Conservation (phyloP, 1,140 invertebrate genomes). For the Temnothorax curvispinosus region DNA sequence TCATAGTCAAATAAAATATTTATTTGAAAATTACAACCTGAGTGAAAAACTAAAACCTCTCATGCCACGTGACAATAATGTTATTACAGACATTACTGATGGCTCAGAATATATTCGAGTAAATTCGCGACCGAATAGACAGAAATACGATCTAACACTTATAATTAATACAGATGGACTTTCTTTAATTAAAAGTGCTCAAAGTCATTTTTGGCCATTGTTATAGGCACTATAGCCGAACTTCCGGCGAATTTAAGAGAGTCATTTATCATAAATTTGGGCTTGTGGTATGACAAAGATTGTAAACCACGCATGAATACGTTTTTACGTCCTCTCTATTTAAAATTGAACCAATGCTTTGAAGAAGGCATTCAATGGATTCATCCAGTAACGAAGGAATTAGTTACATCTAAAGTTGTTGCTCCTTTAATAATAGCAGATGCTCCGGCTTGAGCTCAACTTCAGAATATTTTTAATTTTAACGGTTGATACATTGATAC, state of each 20-base stretch:
- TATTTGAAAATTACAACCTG: too few species aligned
- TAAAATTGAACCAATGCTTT: neutral
- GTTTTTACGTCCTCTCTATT: neutral
- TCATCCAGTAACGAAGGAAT: neutral
- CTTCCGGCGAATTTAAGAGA: neutral
- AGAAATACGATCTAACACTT: too few species aligned
- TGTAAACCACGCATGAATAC: neutral
- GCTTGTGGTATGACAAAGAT: neutral
- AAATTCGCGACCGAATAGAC: too few species aligned
- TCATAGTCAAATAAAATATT: too few species aligned
- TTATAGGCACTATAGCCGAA: too few species aligned
- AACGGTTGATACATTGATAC: constrained; percentile 4
- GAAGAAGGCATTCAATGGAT: neutral
- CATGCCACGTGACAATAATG: too few species aligned
- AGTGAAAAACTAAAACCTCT: too few species aligned
- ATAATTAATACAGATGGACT: too few species aligned
- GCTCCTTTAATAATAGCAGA: neutral
- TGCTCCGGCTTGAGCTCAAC: neutral
- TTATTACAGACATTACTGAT: too few species aligned
- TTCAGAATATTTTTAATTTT: neutral
- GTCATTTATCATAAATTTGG: neutral
- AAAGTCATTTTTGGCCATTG: too few species aligned
- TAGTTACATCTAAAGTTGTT: neutral
- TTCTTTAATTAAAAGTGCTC: too few species aligned
- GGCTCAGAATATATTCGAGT: too few species aligned